Evolutionary conservation across 2,888 invertebrate genomes (phyloP).

Genomic region (Anticlea derivata): DNA sequence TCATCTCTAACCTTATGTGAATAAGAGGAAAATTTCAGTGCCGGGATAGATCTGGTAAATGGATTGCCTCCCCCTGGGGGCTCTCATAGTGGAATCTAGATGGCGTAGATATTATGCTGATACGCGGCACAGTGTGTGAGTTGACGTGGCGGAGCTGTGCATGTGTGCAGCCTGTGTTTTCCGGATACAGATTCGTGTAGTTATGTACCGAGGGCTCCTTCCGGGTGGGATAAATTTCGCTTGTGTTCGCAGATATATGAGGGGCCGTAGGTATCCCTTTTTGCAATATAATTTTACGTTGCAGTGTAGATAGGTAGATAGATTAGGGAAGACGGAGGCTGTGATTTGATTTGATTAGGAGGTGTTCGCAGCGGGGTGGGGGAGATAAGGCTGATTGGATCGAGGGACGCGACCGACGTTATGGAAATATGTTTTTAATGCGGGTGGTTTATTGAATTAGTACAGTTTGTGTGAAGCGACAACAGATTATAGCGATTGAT

Average conservation of each 20-base stretch:
- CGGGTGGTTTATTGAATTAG: slow-evolving; percentile 81
- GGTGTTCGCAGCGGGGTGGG: slow-evolving; percentile 77
- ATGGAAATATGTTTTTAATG: slow-evolving; percentile 84
- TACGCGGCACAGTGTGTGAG: slow-evolving; percentile 71
- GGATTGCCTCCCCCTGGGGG: slow-evolving; percentile 84
- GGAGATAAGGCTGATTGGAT: slow-evolving; percentile 82
- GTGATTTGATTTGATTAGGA: slow-evolving; percentile 84
- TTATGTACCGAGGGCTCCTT: slow-evolving; percentile 71
- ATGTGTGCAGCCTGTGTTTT: slow-evolving; percentile 69
- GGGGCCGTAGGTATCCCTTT: slow-evolving; percentile 80
- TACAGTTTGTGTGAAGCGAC: slow-evolving; percentile 67
- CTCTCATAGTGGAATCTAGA: slow-evolving; percentile 83
- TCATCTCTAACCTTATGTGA: slow-evolving; percentile 74
- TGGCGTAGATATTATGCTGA: slow-evolving; percentile 83
- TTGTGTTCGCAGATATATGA: slow-evolving; percentile 82
- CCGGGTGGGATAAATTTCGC: slow-evolving; percentile 80
- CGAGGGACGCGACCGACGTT: slow-evolving; percentile 62
- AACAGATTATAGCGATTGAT: slow-evolving; percentile 67
- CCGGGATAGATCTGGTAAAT: slow-evolving; percentile 69
- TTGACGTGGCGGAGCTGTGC: slow-evolving; percentile 48
- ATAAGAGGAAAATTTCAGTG: slow-evolving; percentile 73
- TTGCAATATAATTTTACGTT: slow-evolving; percentile 82
- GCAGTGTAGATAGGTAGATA: slow-evolving; percentile 80
- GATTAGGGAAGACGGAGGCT: slow-evolving; percentile 83
- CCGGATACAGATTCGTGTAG: slow-evolving; percentile 70